These are phyloP conservation scores for Drosophila borborema DNA, from an alignment of 2,888 invertebrate genomes.

Conservation along the genomic window DNA sequence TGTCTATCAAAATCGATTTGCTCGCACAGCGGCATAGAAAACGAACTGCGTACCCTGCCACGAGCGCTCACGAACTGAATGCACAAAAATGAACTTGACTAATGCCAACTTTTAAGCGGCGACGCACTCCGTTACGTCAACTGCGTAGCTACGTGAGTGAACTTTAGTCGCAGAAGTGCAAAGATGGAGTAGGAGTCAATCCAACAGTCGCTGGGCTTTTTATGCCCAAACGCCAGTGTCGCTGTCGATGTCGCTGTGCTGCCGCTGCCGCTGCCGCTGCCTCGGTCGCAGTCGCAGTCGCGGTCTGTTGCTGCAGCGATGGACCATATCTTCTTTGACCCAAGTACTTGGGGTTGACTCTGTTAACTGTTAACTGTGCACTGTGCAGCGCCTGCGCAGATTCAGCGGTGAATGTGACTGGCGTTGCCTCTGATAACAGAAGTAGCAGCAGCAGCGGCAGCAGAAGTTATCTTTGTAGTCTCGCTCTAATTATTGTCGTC, in stretches of 20 bases:
- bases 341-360: constrained; percentile 48
- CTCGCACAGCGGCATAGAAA: constrained; percentile 21
- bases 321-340: constrained; percentile 55
- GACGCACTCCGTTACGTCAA: constrained; percentile 39
- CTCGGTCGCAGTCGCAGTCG: constrained; percentile 13
- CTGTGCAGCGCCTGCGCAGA: constrained; percentile 63
- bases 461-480: constrained; percentile 23
- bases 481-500: constrained; percentile 66
- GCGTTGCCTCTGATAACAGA: constrained; percentile 53
- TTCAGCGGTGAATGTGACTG: constrained; percentile 2
- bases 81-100: constrained; percentile 37
- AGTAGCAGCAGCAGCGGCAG: constrained; percentile 22
- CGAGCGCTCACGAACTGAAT: constrained; percentile 74
- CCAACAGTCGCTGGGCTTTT: constrained; percentile 81
- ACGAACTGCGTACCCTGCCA: constrained; percentile 71
- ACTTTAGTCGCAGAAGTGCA: constrained; percentile 75
- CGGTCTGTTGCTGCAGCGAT: constrained; percentile 22
- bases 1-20: constrained; percentile 64
- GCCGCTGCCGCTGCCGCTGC: constrained; percentile 16
- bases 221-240: constrained; percentile 71
- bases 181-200: constrained; percentile 84
- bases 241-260: constrained; percentile 13
- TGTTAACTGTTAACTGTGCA: constrained; percentile 29
- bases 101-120: constrained; percentile 41
- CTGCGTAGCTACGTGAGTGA: constrained; percentile 51